These are phyloP conservation scores for Salvelinus fontinalis DNA, from an alignment of 2,113 vertebrate genomes.

Conservation along the genomic window DNA sequence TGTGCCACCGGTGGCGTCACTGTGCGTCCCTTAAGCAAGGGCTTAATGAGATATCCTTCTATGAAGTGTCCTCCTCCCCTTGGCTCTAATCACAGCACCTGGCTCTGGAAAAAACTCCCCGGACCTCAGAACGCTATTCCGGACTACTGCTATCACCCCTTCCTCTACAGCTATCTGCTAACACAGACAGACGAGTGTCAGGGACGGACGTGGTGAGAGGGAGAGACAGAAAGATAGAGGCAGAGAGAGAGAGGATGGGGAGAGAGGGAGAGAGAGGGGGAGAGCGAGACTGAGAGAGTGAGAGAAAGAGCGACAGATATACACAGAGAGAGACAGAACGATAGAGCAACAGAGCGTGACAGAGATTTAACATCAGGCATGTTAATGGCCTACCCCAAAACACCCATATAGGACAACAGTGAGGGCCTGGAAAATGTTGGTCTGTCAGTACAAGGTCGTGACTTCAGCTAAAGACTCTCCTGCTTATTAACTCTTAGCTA, in stretches of 20 bases:
- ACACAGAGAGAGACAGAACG: conserved; percentile 1
- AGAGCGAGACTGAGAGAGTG: background rate
- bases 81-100: background rate
- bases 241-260: background rate
- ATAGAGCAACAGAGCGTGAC: background rate
- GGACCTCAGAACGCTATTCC: conserved; percentile 42
- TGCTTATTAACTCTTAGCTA: conserved; percentile 47
- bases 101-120: conserved; percentile 6
- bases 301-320: background rate
- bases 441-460: conserved; percentile 56
- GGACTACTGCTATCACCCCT: conserved; percentile 40
- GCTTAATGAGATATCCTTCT: conserved; percentile 1
- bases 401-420: conserved; percentile 27
- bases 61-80: background rate
- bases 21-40: background rate
- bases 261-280: background rate
- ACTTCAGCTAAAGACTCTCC: conserved; percentile 32
- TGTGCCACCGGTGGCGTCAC: background rate
- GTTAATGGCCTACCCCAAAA: conserved; percentile 47
- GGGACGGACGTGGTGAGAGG: background rate
- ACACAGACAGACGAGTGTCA: conserved; percentile 11
- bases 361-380: conserved; percentile 34
- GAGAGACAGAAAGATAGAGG: background rate
- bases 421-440: conserved; percentile 27
- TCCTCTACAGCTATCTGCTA: conserved; percentile 22